Conservation (phyloP, 2,113 vertebrate species). For the Ptilorrhoa leucosticta region DNA sequence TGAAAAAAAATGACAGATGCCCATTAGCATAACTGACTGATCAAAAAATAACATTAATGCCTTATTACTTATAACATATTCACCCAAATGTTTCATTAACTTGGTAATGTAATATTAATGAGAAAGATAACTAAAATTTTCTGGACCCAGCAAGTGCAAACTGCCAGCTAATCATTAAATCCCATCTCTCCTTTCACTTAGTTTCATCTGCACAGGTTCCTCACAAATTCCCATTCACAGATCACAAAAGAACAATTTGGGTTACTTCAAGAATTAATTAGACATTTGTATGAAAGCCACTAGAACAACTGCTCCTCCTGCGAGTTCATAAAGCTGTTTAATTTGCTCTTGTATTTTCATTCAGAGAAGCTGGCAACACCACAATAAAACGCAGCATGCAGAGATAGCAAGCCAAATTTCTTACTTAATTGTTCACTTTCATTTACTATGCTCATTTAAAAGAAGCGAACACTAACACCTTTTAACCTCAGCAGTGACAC, state of each 20-base stretch:
- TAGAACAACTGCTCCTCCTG: conserved; percentile 77
- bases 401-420: conserved; percentile 68
- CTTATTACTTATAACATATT: conserved; percentile 81
- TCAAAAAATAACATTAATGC: conserved; percentile 75
- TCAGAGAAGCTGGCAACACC: conserved; percentile 70
- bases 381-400: conserved; percentile 71
- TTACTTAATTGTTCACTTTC: conserved; percentile 70
- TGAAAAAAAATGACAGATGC: conserved; percentile 72
- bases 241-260: conserved; percentile 78
- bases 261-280: conserved; percentile 76
- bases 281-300: conserved; percentile 72
- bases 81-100: conserved; percentile 81
- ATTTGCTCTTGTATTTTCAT: conserved; percentile 73
- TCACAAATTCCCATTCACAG: conserved; percentile 66
- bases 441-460: conserved; percentile 68
- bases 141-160: conserved; percentile 55
- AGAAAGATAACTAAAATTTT: conserved; percentile 70
- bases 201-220: conserved; percentile 65
- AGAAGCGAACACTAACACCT: conserved; percentile 60
- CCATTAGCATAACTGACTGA: conserved; percentile 76
- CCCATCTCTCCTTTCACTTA: conserved; percentile 38
- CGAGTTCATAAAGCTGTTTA: conserved; percentile 74
- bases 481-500: conserved; percentile 67
- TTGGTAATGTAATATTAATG: conserved; percentile 77
- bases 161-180: conserved; percentile 68